Evolutionary conservation across 1,140 invertebrate species (phyloP).

Genomic region (Onthophagus taurus): DNA sequence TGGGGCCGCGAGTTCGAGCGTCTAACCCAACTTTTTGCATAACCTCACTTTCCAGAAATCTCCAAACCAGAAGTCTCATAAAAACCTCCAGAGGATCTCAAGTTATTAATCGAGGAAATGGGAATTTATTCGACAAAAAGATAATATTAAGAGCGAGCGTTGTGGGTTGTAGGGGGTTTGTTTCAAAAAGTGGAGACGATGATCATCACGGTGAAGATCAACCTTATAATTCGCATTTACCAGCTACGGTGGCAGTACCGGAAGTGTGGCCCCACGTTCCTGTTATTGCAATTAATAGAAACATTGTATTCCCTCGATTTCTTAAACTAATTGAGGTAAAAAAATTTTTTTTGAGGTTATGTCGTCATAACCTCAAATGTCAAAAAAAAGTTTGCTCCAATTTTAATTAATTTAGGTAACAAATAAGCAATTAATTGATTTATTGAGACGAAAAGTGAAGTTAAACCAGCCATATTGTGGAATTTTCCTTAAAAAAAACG

Average conservation of each 20-base stretch:
- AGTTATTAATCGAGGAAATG: constrained; percentile 1
- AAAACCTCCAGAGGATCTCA: neutral
- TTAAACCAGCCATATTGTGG: constrained; percentile 96
- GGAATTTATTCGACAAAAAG: neutral
- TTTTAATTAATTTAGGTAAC: constrained; percentile 53
- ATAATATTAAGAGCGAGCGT: neutral
- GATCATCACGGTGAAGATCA: constrained; percentile 30
- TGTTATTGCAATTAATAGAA: constrained; percentile 85
- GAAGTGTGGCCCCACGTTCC: constrained; percentile 95
- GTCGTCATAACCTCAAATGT: constrained; percentile 18
- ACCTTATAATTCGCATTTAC: constrained; percentile 46
- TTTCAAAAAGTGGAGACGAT: constrained; percentile 26
- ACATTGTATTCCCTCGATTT: constrained; percentile 96
- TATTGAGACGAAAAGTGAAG: constrained; percentile 89
- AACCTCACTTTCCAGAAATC: constrained; percentile 16
- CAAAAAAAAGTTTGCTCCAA: neutral
- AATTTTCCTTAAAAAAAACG: constrained; percentile 90
- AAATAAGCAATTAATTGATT: constrained; percentile 78
- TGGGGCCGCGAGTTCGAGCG: too few relatives aligned
- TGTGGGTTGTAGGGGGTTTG: constrained; percentile 16
- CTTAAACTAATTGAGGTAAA: constrained; percentile 92
- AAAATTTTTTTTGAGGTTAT: neutral
- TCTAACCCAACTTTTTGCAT: neutral
- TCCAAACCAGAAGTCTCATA: neutral
- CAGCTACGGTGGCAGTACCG: constrained; percentile 87